These are phyloP conservation scores for Schizopygopsis pylzovi DNA, from an alignment of 2,797 vertebrate genomes.

Conservation along the genomic window DNA sequence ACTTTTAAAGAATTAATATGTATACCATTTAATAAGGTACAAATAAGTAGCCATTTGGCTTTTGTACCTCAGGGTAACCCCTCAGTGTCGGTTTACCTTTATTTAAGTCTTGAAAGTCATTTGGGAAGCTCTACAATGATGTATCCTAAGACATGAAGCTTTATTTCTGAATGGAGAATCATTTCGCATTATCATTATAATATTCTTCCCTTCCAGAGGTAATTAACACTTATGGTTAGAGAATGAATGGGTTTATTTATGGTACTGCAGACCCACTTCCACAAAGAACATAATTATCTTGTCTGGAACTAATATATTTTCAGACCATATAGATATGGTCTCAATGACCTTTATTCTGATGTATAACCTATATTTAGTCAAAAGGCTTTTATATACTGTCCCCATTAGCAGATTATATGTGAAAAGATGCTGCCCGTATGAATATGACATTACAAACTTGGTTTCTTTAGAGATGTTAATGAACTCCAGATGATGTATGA, in stretches of 20 bases:
- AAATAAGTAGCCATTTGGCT: neutral
- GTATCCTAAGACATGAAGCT: neutral
- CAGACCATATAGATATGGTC: neutral
- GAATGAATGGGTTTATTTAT: constrained; percentile 1
- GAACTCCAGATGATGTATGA: neutral
- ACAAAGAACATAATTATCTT: neutral
- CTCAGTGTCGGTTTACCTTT: too few species aligned
- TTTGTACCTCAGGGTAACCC: neutral
- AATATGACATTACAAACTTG: neutral
- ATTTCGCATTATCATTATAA: neutral
- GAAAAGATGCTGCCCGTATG: neutral
- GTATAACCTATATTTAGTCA: too few species aligned
- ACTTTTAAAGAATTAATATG: neutral
- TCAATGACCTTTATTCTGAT: neutral
- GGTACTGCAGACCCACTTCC: neutral
- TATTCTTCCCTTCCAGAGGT: neutral
- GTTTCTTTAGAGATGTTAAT: neutral
- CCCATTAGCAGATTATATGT: neutral
- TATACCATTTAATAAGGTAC: neutral
- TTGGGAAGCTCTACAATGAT: neutral
- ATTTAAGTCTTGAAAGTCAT: neutral
- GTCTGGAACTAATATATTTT: neutral
- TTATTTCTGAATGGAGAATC: neutral
- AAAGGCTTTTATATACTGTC: neutral
- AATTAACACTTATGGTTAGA: neutral